These are phyloP conservation scores for Lophius piscatorius DNA, from an alignment of 2,113 vertebrate species.

Conservation along the genomic window DNA sequence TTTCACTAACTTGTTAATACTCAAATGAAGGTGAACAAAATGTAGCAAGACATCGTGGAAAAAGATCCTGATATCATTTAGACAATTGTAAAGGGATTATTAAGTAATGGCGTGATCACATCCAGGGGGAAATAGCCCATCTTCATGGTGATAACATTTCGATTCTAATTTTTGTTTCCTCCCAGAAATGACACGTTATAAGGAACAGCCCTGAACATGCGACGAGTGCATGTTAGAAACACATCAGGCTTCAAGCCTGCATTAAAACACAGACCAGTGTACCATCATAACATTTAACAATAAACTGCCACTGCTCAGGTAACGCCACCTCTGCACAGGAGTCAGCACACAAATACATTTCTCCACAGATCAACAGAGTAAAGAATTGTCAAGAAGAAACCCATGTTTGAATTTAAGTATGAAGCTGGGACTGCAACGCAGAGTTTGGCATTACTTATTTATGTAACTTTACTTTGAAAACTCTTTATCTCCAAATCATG, in stretches of 20 bases:
- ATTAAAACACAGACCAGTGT: not conserved
- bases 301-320: conserved; percentile 29
- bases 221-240: not conserved
- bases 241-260: conserved; percentile 12
- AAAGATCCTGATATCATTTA: conserved; percentile 15
- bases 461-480: not conserved
- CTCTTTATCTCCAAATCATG: conserved; percentile 11
- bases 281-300: conserved; percentile 18
- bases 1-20: conserved; percentile 19
- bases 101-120: conserved; percentile 2
- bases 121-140: conserved; percentile 2
- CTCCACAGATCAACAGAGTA: conserved; percentile 7
- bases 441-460: conserved; percentile 21
- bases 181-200: conserved; percentile 22
- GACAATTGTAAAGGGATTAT: conserved; percentile 9
- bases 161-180: conserved; percentile 21
- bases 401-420: not conserved
- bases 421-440: conserved; percentile 3
- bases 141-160: conserved; percentile 1
- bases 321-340: conserved; percentile 5
- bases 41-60: conserved; percentile 11
- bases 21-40: conserved; percentile 20
- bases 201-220: too few relatives aligned
- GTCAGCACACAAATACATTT: not conserved
- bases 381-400: conserved; percentile 9